Evolutionary conservation across 2,113 vertebrate species (phyloP).

Genomic region (Vombatus ursinus): DNA sequence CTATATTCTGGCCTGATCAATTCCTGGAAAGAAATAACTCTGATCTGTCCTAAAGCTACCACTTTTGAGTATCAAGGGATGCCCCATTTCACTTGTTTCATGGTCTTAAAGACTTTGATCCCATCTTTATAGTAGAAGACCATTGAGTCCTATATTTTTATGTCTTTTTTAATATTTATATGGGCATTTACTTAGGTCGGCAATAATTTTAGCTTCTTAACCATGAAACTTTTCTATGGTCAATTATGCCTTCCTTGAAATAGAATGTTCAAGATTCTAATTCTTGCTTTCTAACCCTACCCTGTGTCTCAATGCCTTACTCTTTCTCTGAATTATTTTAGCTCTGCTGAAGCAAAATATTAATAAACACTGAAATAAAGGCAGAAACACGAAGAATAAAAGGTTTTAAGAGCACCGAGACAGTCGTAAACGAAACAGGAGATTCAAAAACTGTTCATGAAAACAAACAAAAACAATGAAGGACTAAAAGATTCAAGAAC

Average conservation of each 20-base stretch:
- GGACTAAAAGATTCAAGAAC: background rate
- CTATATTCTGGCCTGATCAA: background rate
- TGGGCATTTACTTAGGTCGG: background rate
- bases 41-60: background rate
- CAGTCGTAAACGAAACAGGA: background rate
- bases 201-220: background rate
- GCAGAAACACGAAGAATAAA: slow-evolving; percentile 29
- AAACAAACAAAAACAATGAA: background rate
- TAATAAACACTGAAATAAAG: slow-evolving; percentile 15
- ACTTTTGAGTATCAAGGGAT: background rate
- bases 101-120: background rate
- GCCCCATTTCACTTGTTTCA: background rate
- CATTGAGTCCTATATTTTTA: background rate
- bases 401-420: background rate
- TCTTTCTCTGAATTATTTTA: background rate
- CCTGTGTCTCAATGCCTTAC: background rate
- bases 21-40: slow-evolving; percentile 3
- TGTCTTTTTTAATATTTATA: background rate
- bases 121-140: background rate
- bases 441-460: background rate
- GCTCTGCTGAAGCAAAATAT: background rate
- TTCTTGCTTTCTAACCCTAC: background rate
- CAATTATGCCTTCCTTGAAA: background rate
- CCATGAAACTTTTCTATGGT: background rate
- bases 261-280: background rate